Base-by-base conservation (phyloP, 2,888 invertebrate species). In the Diplazon laetatorius region DNA sequence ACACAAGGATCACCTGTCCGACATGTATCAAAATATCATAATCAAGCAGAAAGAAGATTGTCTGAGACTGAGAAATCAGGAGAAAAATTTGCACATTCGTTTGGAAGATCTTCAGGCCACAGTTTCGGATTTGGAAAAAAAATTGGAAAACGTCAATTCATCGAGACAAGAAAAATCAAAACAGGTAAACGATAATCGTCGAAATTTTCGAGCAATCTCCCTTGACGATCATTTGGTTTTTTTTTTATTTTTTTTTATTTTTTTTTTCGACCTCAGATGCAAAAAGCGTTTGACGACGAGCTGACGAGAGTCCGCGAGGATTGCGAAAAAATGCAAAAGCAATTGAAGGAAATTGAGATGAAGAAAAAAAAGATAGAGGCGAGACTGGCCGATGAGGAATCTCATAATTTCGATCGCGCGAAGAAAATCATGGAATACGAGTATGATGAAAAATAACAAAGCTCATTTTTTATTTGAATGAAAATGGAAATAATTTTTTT, bases 21-120 rank as follows among this genome's bases (percentile, higher is more conserved):
- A 63, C 10, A 30, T 84, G 12, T 85, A 82, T 10, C 70, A 84
- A 8, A 76, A 75, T 8, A 57, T 86, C 14, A 82, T 82, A 65
- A 35, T 71, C 9, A 73, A 69, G 42, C 78, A 78, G 60, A 39
- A 42, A 73, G 82, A 59, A 37, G 79, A 63, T 70, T 77, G 22
- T 52, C 60, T 35, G 2, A n/a, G 46, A 9, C 14, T 82, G 14
- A 70, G 42, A 35, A 63, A 68, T 22, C 46, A 12, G 6, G 68
- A 76, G 16, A 46, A 62, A 14, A 57, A 39, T 8, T 62, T 81
- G 35, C 60, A 70, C 3, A 25, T 20, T 1, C 22, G 46, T 2
- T 46, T 63, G 8, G 8, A 16, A 4, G 16, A 52, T 25, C 66
- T 79, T 6, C 30, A 59, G 18, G 35, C 39, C 2, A 50, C 62